Evolutionary conservation across 2,797 vertebrate genomes (phyloP), one percentile per base, ranked within the genome.

Genomic region (Labroides dimidiatus): DNA sequence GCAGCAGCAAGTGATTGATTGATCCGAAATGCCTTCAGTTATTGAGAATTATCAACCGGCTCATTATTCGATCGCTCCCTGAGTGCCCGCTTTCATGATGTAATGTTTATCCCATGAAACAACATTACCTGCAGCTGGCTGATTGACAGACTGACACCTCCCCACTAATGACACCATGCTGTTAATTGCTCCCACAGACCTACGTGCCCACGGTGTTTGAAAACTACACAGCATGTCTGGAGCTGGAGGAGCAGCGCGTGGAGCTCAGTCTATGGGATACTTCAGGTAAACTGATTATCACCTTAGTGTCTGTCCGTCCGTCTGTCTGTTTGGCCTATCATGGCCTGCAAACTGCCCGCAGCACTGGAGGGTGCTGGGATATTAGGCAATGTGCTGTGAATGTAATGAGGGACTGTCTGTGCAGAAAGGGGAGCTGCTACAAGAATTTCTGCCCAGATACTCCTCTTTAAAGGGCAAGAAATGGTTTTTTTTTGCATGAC

Each of bases 201-300:
- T 97, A 98, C 65, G 96, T 98, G 77, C 97, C 96, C 88, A 97
- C 97, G 4, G 97, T 98, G 52, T 98, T 98, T 86, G 96, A 98
- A 89, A 98, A 98, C 93, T 98, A 98, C 93, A 97, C 96, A n/a
- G 96, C 96, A 79, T 97, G 96, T 86, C 88, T 98, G 93, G 96
- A 96, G 90, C 95, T 95, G 19, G 97, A 98, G 81, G 97, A 96
- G 58, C 96, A 97, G 87, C 94, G 96, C 52, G 96, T 98, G 89
- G 97, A 97, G 91, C 94, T 98, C 72, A 98, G 97, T 82, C 95
- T 98, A 78, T 98, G 97, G 97, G 96, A 98, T 87, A 98, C 96
- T 58, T 98, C 97, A 89, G 97, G 97, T 98, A 94, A 49, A 93
- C 87, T 69, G 27, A 55, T 67, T 59, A 9, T 24, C 64, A 8